Percentiles rank a stretch among this genome's conserved stretches.
Evolutionary conservation across 2,797 vertebrate genomes (phyloP).

Genomic region (Neostethus bicornis): DNA sequence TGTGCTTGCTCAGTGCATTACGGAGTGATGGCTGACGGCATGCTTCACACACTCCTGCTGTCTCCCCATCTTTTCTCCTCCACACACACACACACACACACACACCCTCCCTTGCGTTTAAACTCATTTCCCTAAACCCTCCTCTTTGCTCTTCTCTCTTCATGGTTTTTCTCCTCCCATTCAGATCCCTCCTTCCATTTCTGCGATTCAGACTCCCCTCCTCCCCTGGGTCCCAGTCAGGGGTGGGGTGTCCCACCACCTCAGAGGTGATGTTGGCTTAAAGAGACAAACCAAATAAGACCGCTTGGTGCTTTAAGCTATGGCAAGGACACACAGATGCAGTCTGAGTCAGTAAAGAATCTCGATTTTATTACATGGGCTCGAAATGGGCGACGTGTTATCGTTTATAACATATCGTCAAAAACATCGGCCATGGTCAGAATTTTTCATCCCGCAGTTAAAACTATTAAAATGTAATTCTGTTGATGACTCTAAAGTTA

Average conservation of each 20-base stretch:
- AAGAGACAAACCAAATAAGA: conserved; percentile 67
- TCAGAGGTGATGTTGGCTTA: conserved; percentile 68
- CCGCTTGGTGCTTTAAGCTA: conserved; percentile 26
- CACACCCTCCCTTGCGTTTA: conserved; percentile 23
- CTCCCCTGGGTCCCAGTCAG: conserved; percentile 16
- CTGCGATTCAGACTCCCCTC: conserved; percentile 43
- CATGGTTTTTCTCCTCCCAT: conserved; percentile 56
- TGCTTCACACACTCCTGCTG: conserved; percentile 64
- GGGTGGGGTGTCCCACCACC: conserved; percentile 15
- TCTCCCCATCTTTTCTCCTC: conserved; percentile 29
- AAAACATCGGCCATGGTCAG: conserved; percentile 36
- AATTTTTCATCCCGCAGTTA: conserved; percentile 39
- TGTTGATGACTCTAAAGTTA: too few species aligned
- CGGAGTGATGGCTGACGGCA: conserved; percentile 63
- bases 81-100: conserved; percentile 2
- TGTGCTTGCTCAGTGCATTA: conserved; percentile 72
- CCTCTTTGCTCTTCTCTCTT: conserved; percentile 57
- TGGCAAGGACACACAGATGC: conserved; percentile 55
- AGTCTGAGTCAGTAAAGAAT: conserved; percentile 43
- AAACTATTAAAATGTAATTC: too few species aligned
- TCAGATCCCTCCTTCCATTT: too few species aligned
- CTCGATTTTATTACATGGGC: too few species aligned
- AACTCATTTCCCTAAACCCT: conserved; percentile 69
- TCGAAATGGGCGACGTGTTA: too few species aligned
- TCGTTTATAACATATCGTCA: conserved; percentile 27